phyloP scores from a whole-genome alignment of 64 coral and sea anemone species.

The Platygyra sinensis region DNA sequence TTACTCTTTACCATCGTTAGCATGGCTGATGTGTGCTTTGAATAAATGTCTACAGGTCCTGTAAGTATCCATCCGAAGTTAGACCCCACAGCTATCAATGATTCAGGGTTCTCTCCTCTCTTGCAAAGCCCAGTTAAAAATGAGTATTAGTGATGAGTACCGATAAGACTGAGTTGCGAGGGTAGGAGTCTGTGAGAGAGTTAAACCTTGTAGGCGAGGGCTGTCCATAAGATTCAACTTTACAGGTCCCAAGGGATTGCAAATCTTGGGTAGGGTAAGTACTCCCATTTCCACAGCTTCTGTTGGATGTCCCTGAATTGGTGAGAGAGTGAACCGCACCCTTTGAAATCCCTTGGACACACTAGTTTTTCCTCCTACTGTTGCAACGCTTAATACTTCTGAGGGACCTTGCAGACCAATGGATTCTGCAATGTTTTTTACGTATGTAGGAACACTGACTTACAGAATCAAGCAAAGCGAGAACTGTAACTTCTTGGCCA shows the following conservation, averaged over 20 bases:
- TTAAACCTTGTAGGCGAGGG: slow-evolving; percentile 6
- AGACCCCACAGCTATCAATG: slow-evolving; percentile 29
- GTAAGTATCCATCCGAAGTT: slow-evolving; percentile 39
- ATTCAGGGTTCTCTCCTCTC: slow-evolving; percentile 15
- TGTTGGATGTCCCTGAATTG: not conserved
- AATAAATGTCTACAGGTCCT: slow-evolving; percentile 18
- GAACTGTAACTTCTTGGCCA: slow-evolving; percentile 37
- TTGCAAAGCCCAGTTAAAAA: slow-evolving; percentile 47
- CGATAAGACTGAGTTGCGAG: slow-evolving; percentile 27
- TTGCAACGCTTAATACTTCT: slow-evolving; percentile 45
- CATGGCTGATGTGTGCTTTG: slow-evolving; percentile 15
- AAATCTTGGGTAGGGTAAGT: slow-evolving; percentile 25
- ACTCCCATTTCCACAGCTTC: slow-evolving; percentile 30
- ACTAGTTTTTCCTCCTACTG: slow-evolving; percentile 35
- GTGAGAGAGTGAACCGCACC: not conserved
- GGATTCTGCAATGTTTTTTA: slow-evolving; percentile 42
- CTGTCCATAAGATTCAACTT: not conserved
- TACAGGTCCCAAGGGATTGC: slow-evolving; percentile 28
- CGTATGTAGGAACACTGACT: slow-evolving; percentile 48
- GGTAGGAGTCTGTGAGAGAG: slow-evolving; percentile 7
- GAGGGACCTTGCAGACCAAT: slow-evolving; percentile 27
- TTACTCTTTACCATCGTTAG: slow-evolving; percentile 25
- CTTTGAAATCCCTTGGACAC: slow-evolving; percentile 17
- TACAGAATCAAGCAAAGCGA: slow-evolving; percentile 33
- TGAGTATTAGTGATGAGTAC: slow-evolving; percentile 28